Conservation (phyloP, 2,113 vertebrate species). For the Arothron firmamentum region DNA sequence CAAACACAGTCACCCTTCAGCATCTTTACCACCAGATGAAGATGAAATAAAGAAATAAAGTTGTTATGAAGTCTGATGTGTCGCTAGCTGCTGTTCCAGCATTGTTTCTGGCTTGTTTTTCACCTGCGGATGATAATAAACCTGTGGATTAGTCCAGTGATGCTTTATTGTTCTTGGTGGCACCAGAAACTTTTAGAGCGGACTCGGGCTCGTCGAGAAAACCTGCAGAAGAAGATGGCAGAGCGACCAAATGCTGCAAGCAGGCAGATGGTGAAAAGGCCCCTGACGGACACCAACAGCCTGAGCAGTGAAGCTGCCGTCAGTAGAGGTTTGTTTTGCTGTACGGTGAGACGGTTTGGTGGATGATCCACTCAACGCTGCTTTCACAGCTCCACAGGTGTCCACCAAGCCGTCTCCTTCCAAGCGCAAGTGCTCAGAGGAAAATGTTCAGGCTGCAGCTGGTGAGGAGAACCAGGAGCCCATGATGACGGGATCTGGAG, state of each 20-base stretch:
- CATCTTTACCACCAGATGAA: too few species aligned
- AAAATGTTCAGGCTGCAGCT: constrained; percentile 54
- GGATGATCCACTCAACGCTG: neutral
- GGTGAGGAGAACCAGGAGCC: constrained; percentile 79
- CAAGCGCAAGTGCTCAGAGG: constrained; percentile 84
- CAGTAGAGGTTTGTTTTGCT: constrained; percentile 75
- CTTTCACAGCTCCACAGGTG: constrained; percentile 67
- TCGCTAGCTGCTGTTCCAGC: too few species aligned
- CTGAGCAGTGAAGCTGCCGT: constrained; percentile 52
- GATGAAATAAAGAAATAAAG: too few species aligned
- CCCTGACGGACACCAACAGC: constrained; percentile 83
- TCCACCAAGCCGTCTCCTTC: constrained; percentile 86
- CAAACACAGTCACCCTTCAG: too few species aligned
- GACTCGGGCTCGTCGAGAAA: constrained; percentile 92
- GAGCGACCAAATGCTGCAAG: constrained; percentile 77
- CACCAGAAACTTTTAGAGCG: constrained; percentile 92
- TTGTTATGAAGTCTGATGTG: too few species aligned
- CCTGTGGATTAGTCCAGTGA: too few species aligned
- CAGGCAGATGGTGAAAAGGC: constrained; percentile 76
- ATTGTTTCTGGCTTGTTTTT: too few species aligned
- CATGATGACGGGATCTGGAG: constrained; percentile 5
- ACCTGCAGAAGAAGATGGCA: constrained; percentile 94
- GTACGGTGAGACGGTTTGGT: neutral
- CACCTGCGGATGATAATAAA: too few species aligned
- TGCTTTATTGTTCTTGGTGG: constrained; percentile 1